These are phyloP conservation scores for Anaspis maculata DNA, from an alignment of 2,888 invertebrate species.

Conservation along the genomic window DNA sequence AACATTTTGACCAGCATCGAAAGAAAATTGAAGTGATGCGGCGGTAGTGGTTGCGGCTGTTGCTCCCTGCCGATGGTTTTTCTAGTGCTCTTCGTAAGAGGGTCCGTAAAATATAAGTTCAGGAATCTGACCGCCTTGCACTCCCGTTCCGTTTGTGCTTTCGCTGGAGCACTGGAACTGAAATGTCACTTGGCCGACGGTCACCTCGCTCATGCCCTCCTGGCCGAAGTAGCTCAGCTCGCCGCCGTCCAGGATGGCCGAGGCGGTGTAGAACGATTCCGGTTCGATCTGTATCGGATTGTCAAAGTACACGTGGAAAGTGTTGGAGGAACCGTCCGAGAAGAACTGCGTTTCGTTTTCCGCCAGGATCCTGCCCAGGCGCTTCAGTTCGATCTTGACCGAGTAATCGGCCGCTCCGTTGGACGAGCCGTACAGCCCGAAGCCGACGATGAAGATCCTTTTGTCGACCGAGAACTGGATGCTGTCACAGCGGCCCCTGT, in stretches of 20 bases:
- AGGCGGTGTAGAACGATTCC: conserved; percentile 90
- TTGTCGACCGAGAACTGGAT: conserved; percentile 96
- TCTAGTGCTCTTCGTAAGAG: conserved; percentile 45
- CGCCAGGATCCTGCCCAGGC: conserved; percentile 78
- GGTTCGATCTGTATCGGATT: conserved; percentile 86
- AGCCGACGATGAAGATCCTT: conserved; percentile 91
- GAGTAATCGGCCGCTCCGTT: conserved; percentile 93
- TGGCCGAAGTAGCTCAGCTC: conserved; percentile 96
- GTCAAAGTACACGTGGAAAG: conserved; percentile 82
- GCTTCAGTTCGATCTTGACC: conserved; percentile 89
- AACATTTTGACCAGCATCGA: conserved; percentile 9
- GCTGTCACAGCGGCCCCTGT: conserved; percentile 91
- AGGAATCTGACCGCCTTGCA: conserved; percentile 95
- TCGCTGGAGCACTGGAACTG: conserved; percentile 97
- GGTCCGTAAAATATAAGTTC: conserved; percentile 94
- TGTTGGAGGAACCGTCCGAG: conserved; percentile 93
- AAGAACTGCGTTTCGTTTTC: conserved; percentile 91
- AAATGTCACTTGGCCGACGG: conserved; percentile 87
- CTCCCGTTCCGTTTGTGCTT: conserved; percentile 95
- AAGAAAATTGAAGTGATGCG: conserved; percentile 8
- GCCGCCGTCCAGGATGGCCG: conserved; percentile 87
- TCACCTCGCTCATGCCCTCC: conserved; percentile 92
- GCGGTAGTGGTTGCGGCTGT: too few species aligned
- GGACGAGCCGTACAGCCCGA: conserved; percentile 92
- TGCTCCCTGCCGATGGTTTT: neutral